Evolutionary conservation across 2,113 vertebrate species (phyloP), one percentile per base, ranked within the genome.

Genomic region (Thamnaconus septentrionalis): DNA sequence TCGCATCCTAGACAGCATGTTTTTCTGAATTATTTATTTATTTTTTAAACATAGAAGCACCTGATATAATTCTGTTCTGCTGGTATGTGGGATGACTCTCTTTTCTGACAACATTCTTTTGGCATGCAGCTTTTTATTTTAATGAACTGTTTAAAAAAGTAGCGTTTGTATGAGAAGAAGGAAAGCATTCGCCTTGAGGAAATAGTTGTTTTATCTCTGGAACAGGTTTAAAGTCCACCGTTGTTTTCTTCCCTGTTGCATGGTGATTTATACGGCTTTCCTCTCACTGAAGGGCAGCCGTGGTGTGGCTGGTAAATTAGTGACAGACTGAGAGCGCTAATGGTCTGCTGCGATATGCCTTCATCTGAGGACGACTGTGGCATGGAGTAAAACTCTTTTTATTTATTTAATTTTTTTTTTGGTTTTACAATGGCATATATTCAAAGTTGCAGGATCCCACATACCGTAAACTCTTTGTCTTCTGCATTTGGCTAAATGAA

Each of bases 181-280:
- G 18, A 31, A 31, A 31, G 18, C 18, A 2, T 31, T 31, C 18
- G 60, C 5, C 64, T 41, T 43, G 46, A 9, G 72, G 52, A 59
- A 65, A 45, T 73, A 0, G 58, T 3, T 18, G 11, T 39, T 65
- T 56, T 56, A 7, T 48, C 47, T 48, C 47, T 3, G 53, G 52
- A 41, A 53, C 44, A 1, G n/a, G 59, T 66, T 59, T 70, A 69
- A 55, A 84, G 76, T 81, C 51, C 47, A 11, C 12, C 8, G 41
- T 62, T 71, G 61, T 65, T 69, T 64, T 71, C 18, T 64, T 51
- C 53, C 65, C 43, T 59, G 18, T 9, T 7, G 1, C 46, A 53
- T 57, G 10, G 9, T 59, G 11, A 40, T 61, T 53, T 43, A 56
- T 18, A 48, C 63, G 55, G 41, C 44, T 50, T 59, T 52, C 47